phyloP scores from a whole-genome alignment of 2,888 invertebrate genomes.

The Spodoptera picta region DNA sequence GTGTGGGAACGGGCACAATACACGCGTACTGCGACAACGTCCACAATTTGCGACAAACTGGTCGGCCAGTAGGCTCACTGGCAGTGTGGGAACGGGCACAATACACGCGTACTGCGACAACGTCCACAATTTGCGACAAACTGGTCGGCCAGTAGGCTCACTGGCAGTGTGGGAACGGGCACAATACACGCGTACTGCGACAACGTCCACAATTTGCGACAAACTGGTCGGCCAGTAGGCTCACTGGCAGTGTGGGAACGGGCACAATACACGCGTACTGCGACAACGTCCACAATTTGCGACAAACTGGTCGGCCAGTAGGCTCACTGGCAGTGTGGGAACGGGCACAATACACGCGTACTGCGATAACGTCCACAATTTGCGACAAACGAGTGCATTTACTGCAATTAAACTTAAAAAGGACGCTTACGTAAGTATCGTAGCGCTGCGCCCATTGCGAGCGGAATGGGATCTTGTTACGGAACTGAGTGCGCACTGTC shows the following conservation, averaged over 20 bases:
- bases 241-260: constrained; percentile 28
- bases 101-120: constrained; percentile 26
- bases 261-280: constrained; percentile 26
- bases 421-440: constrained; percentile 51
- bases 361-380: constrained; percentile 35
- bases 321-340: constrained; percentile 22
- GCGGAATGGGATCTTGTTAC: constrained; percentile 38
- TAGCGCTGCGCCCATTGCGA: constrained; percentile 30
- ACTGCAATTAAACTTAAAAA: constrained; percentile 59
- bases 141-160: neutral
- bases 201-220: constrained; percentile 41
- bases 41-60: constrained; percentile 45
- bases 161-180: constrained; percentile 33
- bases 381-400: constrained; percentile 48
- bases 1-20: constrained; percentile 37
- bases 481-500: constrained; percentile 23
- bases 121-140: constrained; percentile 45
- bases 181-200: constrained; percentile 22
- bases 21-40: constrained; percentile 28
- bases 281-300: constrained; percentile 37
- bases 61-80: too few relatives aligned
- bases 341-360: constrained; percentile 29
- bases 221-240: constrained; percentile 14
- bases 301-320: constrained; percentile 25
- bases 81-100: constrained; percentile 35